phyloP scores from a whole-genome alignment of 2,113 vertebrate species.

The Rhabdornis inornatus region DNA sequence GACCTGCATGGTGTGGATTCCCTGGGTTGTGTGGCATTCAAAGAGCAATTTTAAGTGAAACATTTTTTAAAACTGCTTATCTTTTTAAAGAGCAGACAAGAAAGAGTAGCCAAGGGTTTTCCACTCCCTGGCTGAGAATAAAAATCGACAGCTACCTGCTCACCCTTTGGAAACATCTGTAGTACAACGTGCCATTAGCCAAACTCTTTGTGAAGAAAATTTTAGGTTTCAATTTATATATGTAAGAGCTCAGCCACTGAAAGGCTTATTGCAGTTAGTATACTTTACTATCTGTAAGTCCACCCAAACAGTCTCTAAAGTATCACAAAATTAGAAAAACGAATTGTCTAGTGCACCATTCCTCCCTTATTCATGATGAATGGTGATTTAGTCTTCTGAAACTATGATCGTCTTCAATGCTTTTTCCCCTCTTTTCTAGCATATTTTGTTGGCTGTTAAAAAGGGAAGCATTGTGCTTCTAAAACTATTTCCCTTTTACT shows the following conservation, averaged over 20 bases:
- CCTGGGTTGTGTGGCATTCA: neutral
- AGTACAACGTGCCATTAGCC: neutral
- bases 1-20: neutral
- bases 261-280: neutral
- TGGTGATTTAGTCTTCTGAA: neutral
- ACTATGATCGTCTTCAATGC: neutral
- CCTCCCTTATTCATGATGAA: neutral
- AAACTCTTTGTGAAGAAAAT: neutral
- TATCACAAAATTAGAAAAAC: neutral
- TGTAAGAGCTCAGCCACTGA: neutral
- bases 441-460: neutral
- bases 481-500: neutral
- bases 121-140: neutral
- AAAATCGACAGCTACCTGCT: neutral
- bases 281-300: neutral
- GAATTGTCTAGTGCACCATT: neutral
- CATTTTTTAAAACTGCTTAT: neutral
- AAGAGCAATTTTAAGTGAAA: neutral
- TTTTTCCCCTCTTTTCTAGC: neutral
- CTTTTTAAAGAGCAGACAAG: neutral
- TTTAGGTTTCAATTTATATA: neutral
- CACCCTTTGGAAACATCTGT: neutral
- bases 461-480: neutral
- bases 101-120: neutral
- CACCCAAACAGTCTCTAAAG: neutral